Evolutionary conservation across 2,113 vertebrate species (phyloP).

Genomic region (Planiliza haematocheilus): DNA sequence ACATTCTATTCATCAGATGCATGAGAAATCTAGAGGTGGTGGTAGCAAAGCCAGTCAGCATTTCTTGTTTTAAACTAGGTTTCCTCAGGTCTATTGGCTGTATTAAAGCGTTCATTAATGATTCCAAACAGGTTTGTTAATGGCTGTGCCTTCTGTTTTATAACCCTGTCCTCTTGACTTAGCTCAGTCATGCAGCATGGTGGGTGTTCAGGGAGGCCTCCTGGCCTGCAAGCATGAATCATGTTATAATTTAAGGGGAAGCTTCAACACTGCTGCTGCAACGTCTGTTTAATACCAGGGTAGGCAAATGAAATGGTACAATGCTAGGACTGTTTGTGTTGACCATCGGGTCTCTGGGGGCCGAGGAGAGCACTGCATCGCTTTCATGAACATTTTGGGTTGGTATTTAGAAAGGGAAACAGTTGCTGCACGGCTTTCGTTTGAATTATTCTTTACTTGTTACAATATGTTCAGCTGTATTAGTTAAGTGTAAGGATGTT

Average conservation of each 20-base stretch:
- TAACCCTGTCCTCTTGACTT: conserved; percentile 1
- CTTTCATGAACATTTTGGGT: not conserved
- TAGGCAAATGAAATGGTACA: conserved; percentile 33
- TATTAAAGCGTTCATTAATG: conserved; percentile 27
- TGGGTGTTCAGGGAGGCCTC: conserved; percentile 38
- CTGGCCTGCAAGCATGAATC: conserved; percentile 30
- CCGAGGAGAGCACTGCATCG: conserved; percentile 1
- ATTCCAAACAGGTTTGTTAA: conserved; percentile 23
- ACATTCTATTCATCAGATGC: no score
- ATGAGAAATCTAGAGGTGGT: no score
- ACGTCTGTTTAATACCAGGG: conserved; percentile 52
- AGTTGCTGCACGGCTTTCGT: not conserved
- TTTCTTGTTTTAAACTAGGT: not conserved
- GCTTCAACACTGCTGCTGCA: conserved; percentile 28
- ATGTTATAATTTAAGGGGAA: conserved; percentile 47
- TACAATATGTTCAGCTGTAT: not conserved
- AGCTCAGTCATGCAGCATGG: conserved; percentile 16
- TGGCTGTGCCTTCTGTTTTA: conserved; percentile 2
- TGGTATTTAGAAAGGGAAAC: not conserved
- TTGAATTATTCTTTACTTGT: not conserved
- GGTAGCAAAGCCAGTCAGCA: not conserved
- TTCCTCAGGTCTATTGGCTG: not conserved
- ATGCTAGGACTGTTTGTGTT: conserved; percentile 17
- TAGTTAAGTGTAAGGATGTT: not conserved
- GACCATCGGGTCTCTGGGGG: not conserved